Evolutionary conservation across 1,140 invertebrate genomes (phyloP), one percentile per base, ranked within the genome.

Genomic region (Leptoteleia sp.): DNA sequence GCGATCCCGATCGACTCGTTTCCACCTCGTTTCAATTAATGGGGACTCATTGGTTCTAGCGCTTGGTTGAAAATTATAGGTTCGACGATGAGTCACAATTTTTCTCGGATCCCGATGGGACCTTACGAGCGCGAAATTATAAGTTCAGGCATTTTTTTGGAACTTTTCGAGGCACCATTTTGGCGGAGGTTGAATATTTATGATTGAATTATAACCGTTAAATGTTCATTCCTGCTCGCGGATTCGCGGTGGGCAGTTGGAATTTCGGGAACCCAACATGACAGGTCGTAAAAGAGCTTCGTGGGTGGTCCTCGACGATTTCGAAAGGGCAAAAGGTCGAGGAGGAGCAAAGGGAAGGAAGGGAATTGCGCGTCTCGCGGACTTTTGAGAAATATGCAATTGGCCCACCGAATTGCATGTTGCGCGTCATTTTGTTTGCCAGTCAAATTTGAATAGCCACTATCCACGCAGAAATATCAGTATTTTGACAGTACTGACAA

Each of bases 251-350:
- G 43, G 50, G 48, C 22, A 57, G 47, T 65, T 57, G 52, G 62
- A 52, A 67, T 77, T 77, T 71, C 19, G 31, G 75, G 48, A 68
- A 77, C 57, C n/a, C 54, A 16, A 62, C 61, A 59, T 65, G 61
- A 72, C 67, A 67, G 67, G 61, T 59, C 52, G 72, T 64, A 76
- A 80, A 71, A 76, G 72, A 72, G 35, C 72, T 76, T 73, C 78
- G 22, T 76, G 72, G 78, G 78, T 76, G 78, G 72, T 76, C 72
- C 0, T 37, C 62, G 55, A 47, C 72, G 65, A 64, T 76, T 80
- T 72, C 42, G 37, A 73, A 64, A 70, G 68, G 78, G 67, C 35
- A 45, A 80, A 73, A 80, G 72, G 78, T 80, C 72, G 72, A 70
- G 50, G 59, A 45, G 57, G 57, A 70, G 64, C 42, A 64, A 80